Base-by-base conservation (phyloP, 1,140 invertebrate species). In the Megathymus violae region DNA sequence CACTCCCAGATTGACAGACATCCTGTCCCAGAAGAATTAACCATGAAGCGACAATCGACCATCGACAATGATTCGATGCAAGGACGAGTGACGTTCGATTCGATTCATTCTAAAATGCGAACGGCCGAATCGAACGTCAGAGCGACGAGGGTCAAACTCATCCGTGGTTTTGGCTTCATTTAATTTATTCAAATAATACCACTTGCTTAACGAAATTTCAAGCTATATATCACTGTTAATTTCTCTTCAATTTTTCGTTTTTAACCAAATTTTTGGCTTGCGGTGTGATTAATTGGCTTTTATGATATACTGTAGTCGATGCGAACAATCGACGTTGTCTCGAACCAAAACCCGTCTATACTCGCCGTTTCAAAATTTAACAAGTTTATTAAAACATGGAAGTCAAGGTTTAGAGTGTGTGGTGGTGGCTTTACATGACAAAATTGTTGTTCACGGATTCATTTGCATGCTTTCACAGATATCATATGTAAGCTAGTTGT, bases 151-250 rank as follows among this genome's bases (percentile, higher is more conserved):
- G 74, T 71, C 75, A 76, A 76, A 77, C 71, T 87, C 88, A 91
- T 89, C 67, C 84, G 88, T 88, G 88, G 88, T 91, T 88, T 89
- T 89, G 88, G 88, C 88, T 89, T 91, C 88, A 89, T 89, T 85
- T 85, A 78, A 78, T 78, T 83, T 82, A 78, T 80, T 82, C 70
- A 67, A 85, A 84, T 89, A 91, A 89, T 88, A 83, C 78, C 84
- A 91, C 86, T 89, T 74, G 86, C 85, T 91, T 91, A 82, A 85
- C 78, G 77, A 88, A 88, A 88, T 87, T 80, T 79, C 76, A 74
- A 85, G 85, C 85, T 89, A 68, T n/a, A n/a, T n/a, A n/a, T 86
- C 85, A 88, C 81, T 84, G 71, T 84, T 87, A 85, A 83, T 85
- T 84, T 72, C 80, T 82, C 82, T 91, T 86, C 76, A 78, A 73